Percentiles rank a stretch among this genome's conserved stretches.
phyloP scores from a whole-genome alignment of 2,113 vertebrate species.

The Anthoscopus minutus region DNA sequence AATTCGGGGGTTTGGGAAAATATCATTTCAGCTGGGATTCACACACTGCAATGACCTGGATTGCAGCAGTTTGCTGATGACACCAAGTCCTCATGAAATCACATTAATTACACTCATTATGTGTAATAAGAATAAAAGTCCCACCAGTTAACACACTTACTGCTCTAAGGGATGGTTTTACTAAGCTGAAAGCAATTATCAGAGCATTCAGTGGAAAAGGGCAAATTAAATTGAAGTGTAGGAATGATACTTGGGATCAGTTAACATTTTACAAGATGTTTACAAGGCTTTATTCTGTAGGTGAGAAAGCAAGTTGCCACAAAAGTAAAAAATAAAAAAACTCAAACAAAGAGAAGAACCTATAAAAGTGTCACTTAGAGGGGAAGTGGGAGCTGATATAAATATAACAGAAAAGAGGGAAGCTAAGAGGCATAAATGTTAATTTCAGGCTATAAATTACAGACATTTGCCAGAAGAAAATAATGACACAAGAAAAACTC shows the following conservation, averaged over 20 bases:
- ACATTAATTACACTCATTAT: not conserved
- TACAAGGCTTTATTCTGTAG: not conserved
- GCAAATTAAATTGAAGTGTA: not conserved
- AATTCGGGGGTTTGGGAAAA: not conserved
- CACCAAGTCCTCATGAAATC: not conserved
- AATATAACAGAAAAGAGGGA: slow-evolving; percentile 58
- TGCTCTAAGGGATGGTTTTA: not conserved
- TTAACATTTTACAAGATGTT: not conserved
- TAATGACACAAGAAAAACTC: slow-evolving; percentile 30
- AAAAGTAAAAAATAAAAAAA: not conserved
- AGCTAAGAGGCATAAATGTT: slow-evolving; percentile 54
- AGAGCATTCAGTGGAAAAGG: not conserved
- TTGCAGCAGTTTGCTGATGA: not conserved
- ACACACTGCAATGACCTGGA: not conserved
- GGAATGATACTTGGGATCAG: not conserved
- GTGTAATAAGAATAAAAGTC: not conserved
- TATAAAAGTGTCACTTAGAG: slow-evolving; percentile 49
- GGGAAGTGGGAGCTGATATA: slow-evolving; percentile 44
- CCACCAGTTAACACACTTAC: not conserved
- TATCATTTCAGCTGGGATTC: not conserved
- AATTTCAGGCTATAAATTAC: slow-evolving; percentile 59
- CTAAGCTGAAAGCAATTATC: slow-evolving; percentile 6
- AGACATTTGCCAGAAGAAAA: slow-evolving; percentile 36
- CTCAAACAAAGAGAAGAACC: not conserved
- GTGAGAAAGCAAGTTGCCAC: not conserved